Evolutionary conservation across 2,113 vertebrate species (phyloP).

Genomic region (Crotalus viridis): DNA sequence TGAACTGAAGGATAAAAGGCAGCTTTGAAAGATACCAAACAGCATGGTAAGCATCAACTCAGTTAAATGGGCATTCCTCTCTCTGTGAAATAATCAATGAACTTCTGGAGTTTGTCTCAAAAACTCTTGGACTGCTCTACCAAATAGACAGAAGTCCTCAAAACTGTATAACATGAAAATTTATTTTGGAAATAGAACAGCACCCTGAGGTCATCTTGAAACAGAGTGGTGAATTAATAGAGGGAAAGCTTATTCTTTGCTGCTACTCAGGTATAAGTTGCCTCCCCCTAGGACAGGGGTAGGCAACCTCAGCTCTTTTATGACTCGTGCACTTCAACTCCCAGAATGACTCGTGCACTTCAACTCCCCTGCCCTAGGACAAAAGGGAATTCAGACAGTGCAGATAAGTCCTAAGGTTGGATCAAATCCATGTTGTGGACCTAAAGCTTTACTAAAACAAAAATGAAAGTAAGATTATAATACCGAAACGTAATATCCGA

Average conservation of each 20-base stretch:
- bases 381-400: background rate
- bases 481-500: background rate
- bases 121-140: background rate
- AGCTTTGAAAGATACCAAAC: background rate
- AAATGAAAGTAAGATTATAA: background rate
- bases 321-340: too few relatives aligned
- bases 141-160: background rate
- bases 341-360: too few relatives aligned
- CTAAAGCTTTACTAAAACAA: background rate
- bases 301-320: too few relatives aligned
- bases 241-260: background rate
- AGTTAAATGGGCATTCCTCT: background rate
- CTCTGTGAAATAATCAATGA: background rate
- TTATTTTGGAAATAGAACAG: background rate
- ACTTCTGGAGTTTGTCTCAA: background rate
- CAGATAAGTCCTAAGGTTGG: background rate
- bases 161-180: background rate
- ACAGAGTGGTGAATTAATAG: background rate
- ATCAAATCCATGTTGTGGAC: background rate
- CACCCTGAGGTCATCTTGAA: background rate
- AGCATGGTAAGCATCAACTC: background rate
- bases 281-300: too few relatives aligned
- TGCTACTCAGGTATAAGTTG: background rate
- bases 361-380: too few relatives aligned
- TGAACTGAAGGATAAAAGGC: background rate